Evolutionary conservation across 2,888 invertebrate genomes (phyloP).

Genomic region (Xylophagus ater): DNA sequence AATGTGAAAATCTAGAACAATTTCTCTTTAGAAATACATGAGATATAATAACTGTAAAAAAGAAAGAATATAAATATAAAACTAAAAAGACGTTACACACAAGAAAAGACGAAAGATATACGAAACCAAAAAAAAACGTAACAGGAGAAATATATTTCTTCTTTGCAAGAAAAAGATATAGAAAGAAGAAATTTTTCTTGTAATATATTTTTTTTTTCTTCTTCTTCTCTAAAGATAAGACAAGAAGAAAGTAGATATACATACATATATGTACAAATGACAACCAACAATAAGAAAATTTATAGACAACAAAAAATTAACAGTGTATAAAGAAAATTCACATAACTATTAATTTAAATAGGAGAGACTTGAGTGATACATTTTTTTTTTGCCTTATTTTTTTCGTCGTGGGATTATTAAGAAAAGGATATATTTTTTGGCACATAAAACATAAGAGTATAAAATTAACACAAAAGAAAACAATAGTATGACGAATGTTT

Average conservation of each 20-base stretch:
- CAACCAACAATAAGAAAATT: too few species aligned
- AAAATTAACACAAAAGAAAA: too few species aligned
- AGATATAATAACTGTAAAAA: slow-evolving; percentile 11
- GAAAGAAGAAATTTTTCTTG: background rate
- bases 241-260: too few species aligned
- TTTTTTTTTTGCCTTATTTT: background rate
- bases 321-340: too few species aligned
- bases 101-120: slow-evolving; percentile 3
- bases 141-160: slow-evolving; percentile 4
- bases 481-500: slow-evolving; percentile 23
- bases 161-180: slow-evolving; percentile 1
- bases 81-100: slow-evolving; percentile 3
- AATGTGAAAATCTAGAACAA: slow-evolving; percentile 21
- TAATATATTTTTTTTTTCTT: too few species aligned
- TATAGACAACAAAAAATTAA: too few species aligned
- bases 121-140: background rate
- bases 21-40: slow-evolving; percentile 17
- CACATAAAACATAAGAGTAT: too few species aligned
- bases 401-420: too few species aligned
- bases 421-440: too few species aligned
- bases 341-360: background rate
- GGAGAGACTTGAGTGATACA: background rate
- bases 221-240: too few species aligned
- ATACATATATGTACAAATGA: too few species aligned
- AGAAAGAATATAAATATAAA: slow-evolving; percentile 9